Evolutionary conservation across 2,113 vertebrate species (phyloP), one percentile per base, ranked within the genome.

Genomic region (Petroica traversi): DNA sequence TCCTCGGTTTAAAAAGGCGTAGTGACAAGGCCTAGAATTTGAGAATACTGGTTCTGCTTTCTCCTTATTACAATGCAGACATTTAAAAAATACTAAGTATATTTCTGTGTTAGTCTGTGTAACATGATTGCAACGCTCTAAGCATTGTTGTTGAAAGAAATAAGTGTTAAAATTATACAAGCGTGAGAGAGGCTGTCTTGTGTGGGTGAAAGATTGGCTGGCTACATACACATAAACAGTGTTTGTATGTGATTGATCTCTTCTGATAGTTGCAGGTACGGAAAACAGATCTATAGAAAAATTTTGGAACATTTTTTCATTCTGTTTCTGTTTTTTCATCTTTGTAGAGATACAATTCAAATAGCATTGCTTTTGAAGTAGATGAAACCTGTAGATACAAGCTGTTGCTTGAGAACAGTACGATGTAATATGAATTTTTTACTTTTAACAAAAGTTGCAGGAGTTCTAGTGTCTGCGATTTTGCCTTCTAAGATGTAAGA

Each of bases 191-290:
- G 36, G 4, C 17, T 68, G 9, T 66, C 40, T 43, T 49, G 11
- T 61, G 10, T 59, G 2, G 34, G 23, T 62, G 8, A 40, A 57
- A 45, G 45, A 40, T 12, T 62, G 54, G 2, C 29, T 74, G 38
- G 5, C 24, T 38, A 0, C 12, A 3, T 52, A 25, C 6, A 1
- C 8, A 3, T 36, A 75, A 91, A 55, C 2, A 25, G 3, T 43
- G 19, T 2, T 74, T 73, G 69, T 41, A 24, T 45, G n/a, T 54
- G 38, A 34, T 28, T 49, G 4, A 1, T 51, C 11, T 74, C 19
- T 77, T 85, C 16, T 48, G 3, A n/a, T 46, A 41, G 5, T 54
- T 4, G 1, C 29, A 36, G 25, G 33, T 72, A 19, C 0, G 2
- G 13, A 31, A 82, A 69, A 31, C 5, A 57, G n/a, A 58, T 10